Conservation (phyloP, 1,140 invertebrate genomes). For the Tyrophagus putrescentiae region DNA sequence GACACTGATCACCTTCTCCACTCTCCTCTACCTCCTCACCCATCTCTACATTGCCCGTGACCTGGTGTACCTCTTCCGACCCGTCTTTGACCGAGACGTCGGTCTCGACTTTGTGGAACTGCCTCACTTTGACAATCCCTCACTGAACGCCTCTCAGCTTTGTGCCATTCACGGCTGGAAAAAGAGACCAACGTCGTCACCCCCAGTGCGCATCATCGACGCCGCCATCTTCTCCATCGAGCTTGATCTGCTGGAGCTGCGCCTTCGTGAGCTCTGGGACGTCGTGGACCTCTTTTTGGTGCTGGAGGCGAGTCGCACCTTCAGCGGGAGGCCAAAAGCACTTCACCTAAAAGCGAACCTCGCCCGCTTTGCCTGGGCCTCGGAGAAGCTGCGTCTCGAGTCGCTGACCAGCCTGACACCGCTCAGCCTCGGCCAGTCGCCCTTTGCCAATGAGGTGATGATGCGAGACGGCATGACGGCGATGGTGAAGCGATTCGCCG, state of each 20-base stretch:
- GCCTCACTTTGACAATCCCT: not conserved
- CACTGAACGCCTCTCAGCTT: not conserved
- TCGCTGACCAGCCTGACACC: not conserved
- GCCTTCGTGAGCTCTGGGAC: constrained; percentile 8
- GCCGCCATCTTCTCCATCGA: constrained; percentile 14
- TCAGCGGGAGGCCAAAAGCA: constrained; percentile 1
- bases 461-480: constrained; percentile 7
- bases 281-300: constrained; percentile 15
- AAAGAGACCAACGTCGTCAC: not conserved
- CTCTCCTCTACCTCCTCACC: not conserved
- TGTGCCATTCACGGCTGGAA: constrained; percentile 10
- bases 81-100: not conserved
- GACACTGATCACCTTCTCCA: not conserved
- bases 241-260: constrained; percentile 15
- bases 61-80: not conserved
- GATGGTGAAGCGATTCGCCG: not conserved
- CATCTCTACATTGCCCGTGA: constrained; percentile 1
- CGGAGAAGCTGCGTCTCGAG: not conserved
- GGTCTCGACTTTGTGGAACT: not conserved
- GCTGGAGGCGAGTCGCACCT: constrained; percentile 5
- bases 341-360: not conserved
- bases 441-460: constrained; percentile 7
- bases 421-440: not conserved
- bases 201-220: constrained; percentile 7
- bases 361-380: not conserved